Evolutionary conservation across 2,888 invertebrate species (phyloP), one percentile per base, ranked within the genome.

Genomic region (Schizaphis graminum): DNA sequence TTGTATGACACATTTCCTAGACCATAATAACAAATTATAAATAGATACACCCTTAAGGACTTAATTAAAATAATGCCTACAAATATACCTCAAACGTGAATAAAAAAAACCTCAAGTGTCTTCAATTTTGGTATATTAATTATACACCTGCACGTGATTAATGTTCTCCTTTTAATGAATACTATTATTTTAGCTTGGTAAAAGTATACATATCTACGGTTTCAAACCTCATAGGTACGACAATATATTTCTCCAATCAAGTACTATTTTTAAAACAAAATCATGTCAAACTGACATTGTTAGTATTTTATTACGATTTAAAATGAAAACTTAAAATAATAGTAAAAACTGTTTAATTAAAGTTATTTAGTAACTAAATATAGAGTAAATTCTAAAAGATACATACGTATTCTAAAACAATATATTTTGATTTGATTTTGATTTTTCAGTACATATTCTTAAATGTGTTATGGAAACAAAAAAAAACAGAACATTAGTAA

Each of bases 21-120:
- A 67, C 57, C 47, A 16, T 49, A 90, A 21, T 28, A n/a, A 67
- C 67, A 90, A 67, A 90, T 67, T 61, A 67, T 41, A 88, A 35
- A 49, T 89, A 89, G 24, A 56, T 28, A 89, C n/a, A 28, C 26
- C 41, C 26, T 41, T 28, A 89, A 57, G 3, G n/a, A 57, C 89
- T 26, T 89, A 57, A 57, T 56, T 88, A 89, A 24, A 28, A 85
- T 85, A 28, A 5, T 57, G 41, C 49, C 49, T 10, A 47, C 26
- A 86, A 47, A 86, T 44, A 86, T 44, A 47, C 41, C 4, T 41
- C 35, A 24, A 24, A 84, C 26, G 26, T 85, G 85, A 44, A 85
- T 41, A 35, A 77, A 77, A 77, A 77, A 77, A 77, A 35, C 21
- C 1, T 41, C 21, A 8, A 21, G 35, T 77, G 35, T 35, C 26